Evolutionary conservation across 2,888 invertebrate genomes (phyloP).

Genomic region (Amorpha juglandis): DNA sequence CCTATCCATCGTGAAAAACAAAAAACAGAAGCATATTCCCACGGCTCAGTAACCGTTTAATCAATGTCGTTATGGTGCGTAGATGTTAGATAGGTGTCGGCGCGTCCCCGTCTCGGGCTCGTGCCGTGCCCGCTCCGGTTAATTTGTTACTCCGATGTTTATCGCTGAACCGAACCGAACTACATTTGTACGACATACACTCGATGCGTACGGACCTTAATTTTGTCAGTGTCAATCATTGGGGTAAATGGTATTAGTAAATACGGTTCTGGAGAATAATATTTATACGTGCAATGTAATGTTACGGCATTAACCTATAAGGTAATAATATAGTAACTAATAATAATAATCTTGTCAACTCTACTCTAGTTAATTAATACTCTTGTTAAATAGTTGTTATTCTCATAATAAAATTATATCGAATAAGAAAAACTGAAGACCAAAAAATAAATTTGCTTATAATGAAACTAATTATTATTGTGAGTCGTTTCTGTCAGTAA

Average conservation of each 20-base stretch:
- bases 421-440: too few relatives aligned
- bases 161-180: constrained; percentile 45
- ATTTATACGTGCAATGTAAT: not conserved
- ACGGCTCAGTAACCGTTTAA: constrained; percentile 54
- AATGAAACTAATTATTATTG: too few relatives aligned
- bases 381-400: too few relatives aligned
- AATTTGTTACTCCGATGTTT: constrained; percentile 71
- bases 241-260: constrained; percentile 14
- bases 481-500: too few relatives aligned
- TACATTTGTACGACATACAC: constrained; percentile 56
- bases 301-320: not conserved
- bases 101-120: constrained; percentile 38
- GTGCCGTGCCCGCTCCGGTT: constrained; percentile 55
- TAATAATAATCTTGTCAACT: too few relatives aligned
- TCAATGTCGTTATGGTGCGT: constrained; percentile 66
- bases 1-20: constrained; percentile 28
- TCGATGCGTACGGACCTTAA: constrained; percentile 54
- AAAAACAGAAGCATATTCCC: constrained; percentile 42
- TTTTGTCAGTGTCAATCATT: constrained; percentile 60
- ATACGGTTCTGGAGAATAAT: not conserved
- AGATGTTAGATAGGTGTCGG: constrained; percentile 59
- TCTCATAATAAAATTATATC: too few relatives aligned
- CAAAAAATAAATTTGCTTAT: too few relatives aligned
- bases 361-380: too few relatives aligned
- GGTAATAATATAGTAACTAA: not conserved